Base-by-base conservation (phyloP, 2,888 invertebrate genomes). In the Baccha elongata region DNA sequence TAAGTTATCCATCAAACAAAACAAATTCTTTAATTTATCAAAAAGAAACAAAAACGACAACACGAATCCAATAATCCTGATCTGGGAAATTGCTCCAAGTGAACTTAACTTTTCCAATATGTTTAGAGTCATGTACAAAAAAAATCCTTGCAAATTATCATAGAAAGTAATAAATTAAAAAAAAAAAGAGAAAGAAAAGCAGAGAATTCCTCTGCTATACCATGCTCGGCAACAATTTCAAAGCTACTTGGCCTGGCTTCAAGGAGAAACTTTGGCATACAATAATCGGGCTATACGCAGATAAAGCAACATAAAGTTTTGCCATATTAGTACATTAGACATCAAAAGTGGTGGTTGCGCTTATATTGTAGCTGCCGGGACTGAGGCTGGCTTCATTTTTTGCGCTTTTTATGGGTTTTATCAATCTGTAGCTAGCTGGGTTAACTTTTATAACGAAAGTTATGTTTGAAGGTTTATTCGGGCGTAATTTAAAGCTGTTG, bases 291-390 rank as follows among this genome's bases (percentile, higher is more conserved):
- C 37, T 46, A 26, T 50, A 55, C 48, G 60, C 58, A 58, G 68
- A 69, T 74, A 74, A n/a, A 73, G 73, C 55, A 58, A 32, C 44
- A 48, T 32, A 64, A 80, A 80, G 68, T 74, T 80, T 74, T 17
- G 48, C 68, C 73, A 73, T 55, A 68, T 55, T 73, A 72, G 72
- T 73, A 42, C 58, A 67, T 65, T 72, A 52, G 58, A 74, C 67
- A 58, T 74, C 52, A 67, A 67, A 50, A 48, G 48, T 48, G 60
- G 42, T 60, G 42, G 60, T 44, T 23, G 23, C 40, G 55, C 55
- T 58, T 40, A 40, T 23, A 15, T 32, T 32, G 8, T 32, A 13
- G 37, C n/a, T 40, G 37, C 37, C 13, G 8, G 23, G 13, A 3
- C 13, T 10, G 23, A 11, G 6, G 10, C 7, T 15, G 42, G 26